A percentile compares a stretch with the other conserved stretches of the same genome.
These are phyloP conservation scores for Heterotis niloticus DNA, from an alignment of 2,113 vertebrate species.

Conservation along the genomic window DNA sequence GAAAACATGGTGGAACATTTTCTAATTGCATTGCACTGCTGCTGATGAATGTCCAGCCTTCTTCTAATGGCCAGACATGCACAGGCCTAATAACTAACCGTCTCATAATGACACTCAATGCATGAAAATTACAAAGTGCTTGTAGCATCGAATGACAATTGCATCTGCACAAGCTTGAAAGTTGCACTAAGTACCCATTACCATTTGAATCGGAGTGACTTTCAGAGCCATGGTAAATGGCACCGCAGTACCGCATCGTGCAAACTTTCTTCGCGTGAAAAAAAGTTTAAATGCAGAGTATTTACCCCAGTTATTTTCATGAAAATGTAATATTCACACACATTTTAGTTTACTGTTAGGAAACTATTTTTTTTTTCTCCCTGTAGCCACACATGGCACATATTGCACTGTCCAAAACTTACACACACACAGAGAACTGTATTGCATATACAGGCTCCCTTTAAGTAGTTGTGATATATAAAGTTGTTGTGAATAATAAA, in stretches of 20 bases:
- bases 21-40: conserved; percentile 13
- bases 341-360: neutral
- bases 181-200: conserved; percentile 12
- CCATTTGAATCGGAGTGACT: conserved; percentile 2
- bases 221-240: conserved; percentile 2
- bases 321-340: neutral
- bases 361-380: too few relatives aligned
- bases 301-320: neutral
- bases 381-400: too few relatives aligned
- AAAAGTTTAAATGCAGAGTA: conserved; percentile 1
- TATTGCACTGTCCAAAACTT: too few relatives aligned
- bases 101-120: conserved; percentile 13
- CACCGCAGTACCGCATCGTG: neutral
- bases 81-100: conserved; percentile 16
- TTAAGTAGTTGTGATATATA: too few relatives aligned
- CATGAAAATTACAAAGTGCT: conserved; percentile 17
- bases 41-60: conserved; percentile 7
- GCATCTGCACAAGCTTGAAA: neutral
- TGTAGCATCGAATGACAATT: conserved; percentile 5
- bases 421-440: too few relatives aligned
- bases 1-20: neutral
- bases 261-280: neutral
- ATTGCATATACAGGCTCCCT: too few relatives aligned
- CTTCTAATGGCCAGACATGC: neutral
- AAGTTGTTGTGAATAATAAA: too few relatives aligned